Conservation (phyloP, 2,888 invertebrate species). For the Drosophila maculinotata region DNA sequence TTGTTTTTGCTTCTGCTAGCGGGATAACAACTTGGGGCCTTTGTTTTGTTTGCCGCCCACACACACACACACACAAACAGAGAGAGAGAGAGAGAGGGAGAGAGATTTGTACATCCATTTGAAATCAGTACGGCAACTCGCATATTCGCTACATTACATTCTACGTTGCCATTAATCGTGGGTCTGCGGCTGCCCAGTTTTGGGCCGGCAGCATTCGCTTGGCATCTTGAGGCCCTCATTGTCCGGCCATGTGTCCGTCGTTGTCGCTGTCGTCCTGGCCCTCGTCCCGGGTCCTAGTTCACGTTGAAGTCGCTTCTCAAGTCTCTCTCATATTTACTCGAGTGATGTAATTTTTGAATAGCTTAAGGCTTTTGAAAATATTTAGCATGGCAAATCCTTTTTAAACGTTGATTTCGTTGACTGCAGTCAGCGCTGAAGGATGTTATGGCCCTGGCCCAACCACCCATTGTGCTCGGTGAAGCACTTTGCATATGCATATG, state of each 20-base stretch:
- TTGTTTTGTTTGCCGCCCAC: conserved; percentile 63
- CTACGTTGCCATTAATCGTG: conserved; percentile 77
- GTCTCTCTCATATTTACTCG: conserved; percentile 75
- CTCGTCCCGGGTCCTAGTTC: conserved; percentile 4
- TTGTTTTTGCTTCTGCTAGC: conserved; percentile 58
- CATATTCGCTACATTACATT: conserved; percentile 79
- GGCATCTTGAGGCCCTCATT: conserved; percentile 33
- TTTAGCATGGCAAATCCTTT: conserved; percentile 81
- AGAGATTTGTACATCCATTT: conserved; percentile 53
- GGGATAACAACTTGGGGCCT: conserved; percentile 63
- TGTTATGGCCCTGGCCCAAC: conserved; percentile 16
- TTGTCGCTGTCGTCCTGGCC: not conserved
- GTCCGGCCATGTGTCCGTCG: not conserved
- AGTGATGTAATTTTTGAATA: conserved; percentile 79
- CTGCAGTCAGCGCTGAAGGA: conserved; percentile 55
- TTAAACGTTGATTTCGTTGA: conserved; percentile 74
- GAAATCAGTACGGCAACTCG: conserved; percentile 77
- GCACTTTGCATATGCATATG: conserved; percentile 70
- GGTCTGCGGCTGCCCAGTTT: conserved; percentile 52
- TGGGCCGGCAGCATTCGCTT: conserved; percentile 31
- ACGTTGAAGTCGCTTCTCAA: conserved; percentile 42
- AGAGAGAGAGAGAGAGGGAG: not conserved
- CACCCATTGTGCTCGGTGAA: conserved; percentile 32
- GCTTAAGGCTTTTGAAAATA: conserved; percentile 78
- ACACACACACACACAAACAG: conserved; percentile 24